Conservation (phyloP, 2,888 invertebrate genomes). For the Eristalis arbustorum region DNA sequence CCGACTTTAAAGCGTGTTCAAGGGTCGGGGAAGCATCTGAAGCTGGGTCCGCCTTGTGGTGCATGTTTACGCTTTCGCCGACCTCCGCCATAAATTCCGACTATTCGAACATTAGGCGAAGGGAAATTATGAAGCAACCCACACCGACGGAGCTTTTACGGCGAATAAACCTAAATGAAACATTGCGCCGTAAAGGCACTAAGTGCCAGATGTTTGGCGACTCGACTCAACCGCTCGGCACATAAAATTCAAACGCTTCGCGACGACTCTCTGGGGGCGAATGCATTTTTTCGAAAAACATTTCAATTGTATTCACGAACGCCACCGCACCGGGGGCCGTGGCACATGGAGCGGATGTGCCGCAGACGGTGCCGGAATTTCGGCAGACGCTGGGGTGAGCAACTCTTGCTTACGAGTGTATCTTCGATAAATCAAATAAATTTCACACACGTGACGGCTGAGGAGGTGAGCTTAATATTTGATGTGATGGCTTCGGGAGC, state of each 20-base stretch:
- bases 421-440: neutral
- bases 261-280: neutral
- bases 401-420: neutral
- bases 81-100: conserved; percentile 12
- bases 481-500: neutral
- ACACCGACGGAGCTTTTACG: conserved; percentile 34
- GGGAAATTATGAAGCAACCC: conserved; percentile 27
- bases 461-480: neutral
- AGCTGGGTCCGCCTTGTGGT: neutral
- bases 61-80: conserved; percentile 13
- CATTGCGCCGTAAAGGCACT: conserved; percentile 31
- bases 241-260: conserved; percentile 18
- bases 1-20: neutral
- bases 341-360: neutral
- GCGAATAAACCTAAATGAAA: conserved; percentile 61
- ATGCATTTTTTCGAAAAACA: conserved; percentile 5
- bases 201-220: conserved; percentile 43
- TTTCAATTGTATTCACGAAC: conserved; percentile 32
- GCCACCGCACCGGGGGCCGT: neutral
- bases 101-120: neutral
- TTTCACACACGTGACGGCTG: neutral
- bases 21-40: neutral
- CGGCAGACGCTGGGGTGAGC: neutral
- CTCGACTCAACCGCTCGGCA: conserved; percentile 9
- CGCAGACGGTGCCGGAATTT: neutral